Evolutionary conservation across 2,797 vertebrate genomes (phyloP).

Genomic region (Danio tinwini): DNA sequence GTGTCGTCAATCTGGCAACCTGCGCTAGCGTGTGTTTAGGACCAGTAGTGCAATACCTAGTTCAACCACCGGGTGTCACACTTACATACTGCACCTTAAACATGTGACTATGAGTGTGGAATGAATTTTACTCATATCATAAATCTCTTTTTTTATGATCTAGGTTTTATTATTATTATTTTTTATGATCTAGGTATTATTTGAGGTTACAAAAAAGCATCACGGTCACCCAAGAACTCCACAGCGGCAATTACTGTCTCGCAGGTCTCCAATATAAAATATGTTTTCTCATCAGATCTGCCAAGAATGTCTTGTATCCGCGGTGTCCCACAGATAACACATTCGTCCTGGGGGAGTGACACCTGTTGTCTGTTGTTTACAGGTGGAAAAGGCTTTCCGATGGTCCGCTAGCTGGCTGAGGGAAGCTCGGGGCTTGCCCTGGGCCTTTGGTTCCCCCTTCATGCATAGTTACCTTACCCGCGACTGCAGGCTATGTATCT

Average conservation of each 20-base stretch:
- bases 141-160: not conserved
- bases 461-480: conserved; percentile 43
- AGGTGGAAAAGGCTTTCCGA: conserved; percentile 27
- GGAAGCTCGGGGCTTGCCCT: conserved; percentile 44
- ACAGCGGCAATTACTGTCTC: conserved; percentile 27
- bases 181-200: conserved; percentile 17
- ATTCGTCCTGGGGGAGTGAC: conserved; percentile 20
- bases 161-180: too few relatives aligned
- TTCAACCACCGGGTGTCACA: too few relatives aligned
- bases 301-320: not conserved
- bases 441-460: conserved; percentile 43
- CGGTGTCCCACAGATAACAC: conserved; percentile 4
- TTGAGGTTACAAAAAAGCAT: conserved; percentile 9
- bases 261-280: conserved; percentile 36
- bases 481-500: conserved; percentile 48
- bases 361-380: conserved; percentile 46
- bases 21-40: too few relatives aligned
- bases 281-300: conserved; percentile 30
- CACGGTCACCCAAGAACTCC: conserved; percentile 9
- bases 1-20: too few relatives aligned
- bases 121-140: too few relatives aligned
- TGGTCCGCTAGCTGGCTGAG: conserved; percentile 28
- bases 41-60: too few relatives aligned
- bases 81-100: too few relatives aligned
- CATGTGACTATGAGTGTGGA: too few relatives aligned